Evolutionary conservation across 1,140 invertebrate species (phyloP).

Genomic region (Trachymyrmex septentrionalis): DNA sequence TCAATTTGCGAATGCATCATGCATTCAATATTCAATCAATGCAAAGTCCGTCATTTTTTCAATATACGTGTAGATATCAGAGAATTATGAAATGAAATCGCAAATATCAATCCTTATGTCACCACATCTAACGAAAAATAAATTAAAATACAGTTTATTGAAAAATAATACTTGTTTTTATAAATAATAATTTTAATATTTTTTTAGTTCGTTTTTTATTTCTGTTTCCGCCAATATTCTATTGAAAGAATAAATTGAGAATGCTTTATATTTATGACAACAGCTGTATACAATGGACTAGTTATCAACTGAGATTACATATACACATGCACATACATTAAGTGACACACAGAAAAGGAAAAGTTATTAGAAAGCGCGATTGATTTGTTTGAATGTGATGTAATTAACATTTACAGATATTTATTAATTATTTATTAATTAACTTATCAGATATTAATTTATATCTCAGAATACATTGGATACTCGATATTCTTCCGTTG

Average conservation of each 20-base stretch:
- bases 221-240: too few relatives aligned
- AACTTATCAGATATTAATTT: neutral
- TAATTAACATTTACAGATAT: neutral
- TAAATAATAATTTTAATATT: too few relatives aligned
- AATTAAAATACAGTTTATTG: too few relatives aligned
- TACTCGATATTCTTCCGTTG: neutral
- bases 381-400: neutral
- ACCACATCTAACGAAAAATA: neutral
- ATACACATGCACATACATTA: neutral
- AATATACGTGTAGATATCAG: neutral
- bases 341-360: neutral
- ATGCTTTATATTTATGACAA: too few relatives aligned
- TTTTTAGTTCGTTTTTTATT: too few relatives aligned
- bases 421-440: neutral
- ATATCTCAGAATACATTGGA: neutral
- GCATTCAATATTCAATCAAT: conserved; percentile 31
- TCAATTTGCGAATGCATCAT: neutral
- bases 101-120: neutral
- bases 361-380: neutral
- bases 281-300: neutral
- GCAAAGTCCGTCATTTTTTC: conserved; percentile 3
- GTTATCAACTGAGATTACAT: neutral
- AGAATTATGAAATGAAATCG: neutral
- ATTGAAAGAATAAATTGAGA: too few relatives aligned
- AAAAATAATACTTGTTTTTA: too few relatives aligned